A percentile compares a stretch with the other conserved stretches of the same genome.
These are phyloP conservation scores for Drosophila lini DNA, from an alignment of 1,140 invertebrate genomes.

Conservation along the genomic window DNA sequence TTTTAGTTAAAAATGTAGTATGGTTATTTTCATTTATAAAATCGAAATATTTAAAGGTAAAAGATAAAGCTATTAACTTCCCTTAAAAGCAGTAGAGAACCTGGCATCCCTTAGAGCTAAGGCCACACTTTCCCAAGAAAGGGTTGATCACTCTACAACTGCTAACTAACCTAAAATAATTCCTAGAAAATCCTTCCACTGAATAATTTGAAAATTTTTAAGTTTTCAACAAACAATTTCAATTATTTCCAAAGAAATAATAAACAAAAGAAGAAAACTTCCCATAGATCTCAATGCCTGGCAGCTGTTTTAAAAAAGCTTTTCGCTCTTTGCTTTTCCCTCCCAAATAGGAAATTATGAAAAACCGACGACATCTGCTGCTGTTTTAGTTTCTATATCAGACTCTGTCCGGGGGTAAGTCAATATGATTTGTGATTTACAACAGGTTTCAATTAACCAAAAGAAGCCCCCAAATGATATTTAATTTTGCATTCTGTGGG, in stretches of 20 bases:
- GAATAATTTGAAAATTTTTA: background rate
- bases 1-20: no score
- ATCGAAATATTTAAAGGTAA: no score
- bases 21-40: no score
- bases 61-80: no score
- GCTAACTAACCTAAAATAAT: no score
- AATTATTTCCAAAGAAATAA: background rate
- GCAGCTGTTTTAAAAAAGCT: constrained; percentile 29
- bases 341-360: constrained; percentile 24
- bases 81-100: no score
- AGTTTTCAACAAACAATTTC: background rate
- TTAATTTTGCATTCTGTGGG: constrained; percentile 36
- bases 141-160: no score
- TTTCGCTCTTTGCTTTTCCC: background rate
- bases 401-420: constrained; percentile 2
- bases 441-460: constrained; percentile 57
- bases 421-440: constrained; percentile 57
- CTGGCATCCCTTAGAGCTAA: no score
- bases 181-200: background rate
- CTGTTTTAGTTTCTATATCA: constrained; percentile 28
- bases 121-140: no score
- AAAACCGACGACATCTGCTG: constrained; percentile 44
- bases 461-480: constrained; percentile 17
- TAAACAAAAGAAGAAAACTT: constrained; percentile 1
- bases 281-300: background rate